These are phyloP conservation scores for Cantharis nigra DNA, from an alignment of 2,888 invertebrate genomes.

Conservation along the genomic window DNA sequence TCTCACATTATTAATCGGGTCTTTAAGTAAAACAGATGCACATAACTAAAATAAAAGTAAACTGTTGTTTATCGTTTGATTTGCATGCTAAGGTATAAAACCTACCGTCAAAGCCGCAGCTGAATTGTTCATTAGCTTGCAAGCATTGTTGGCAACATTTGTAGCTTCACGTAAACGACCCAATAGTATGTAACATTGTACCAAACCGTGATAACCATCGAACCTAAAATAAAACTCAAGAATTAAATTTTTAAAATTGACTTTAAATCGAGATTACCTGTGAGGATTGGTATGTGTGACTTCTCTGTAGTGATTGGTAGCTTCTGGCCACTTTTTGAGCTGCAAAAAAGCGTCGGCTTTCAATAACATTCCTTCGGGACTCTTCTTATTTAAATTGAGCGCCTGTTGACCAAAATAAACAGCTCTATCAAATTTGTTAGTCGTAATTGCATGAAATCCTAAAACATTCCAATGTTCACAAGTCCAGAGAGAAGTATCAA, in stretches of 20 bases:
- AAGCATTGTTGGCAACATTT: slow-evolving; percentile 71
- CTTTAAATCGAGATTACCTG: slow-evolving; percentile 38
- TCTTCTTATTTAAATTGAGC: slow-evolving; percentile 64
- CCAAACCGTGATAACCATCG: slow-evolving; percentile 79
- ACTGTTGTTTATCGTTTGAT: not conserved
- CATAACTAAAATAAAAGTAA: slow-evolving; percentile 62
- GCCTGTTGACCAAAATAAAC: slow-evolving; percentile 77
- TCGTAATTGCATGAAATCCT: slow-evolving; percentile 70
- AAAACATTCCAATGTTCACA: slow-evolving; percentile 77
- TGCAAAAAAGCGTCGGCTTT: slow-evolving; percentile 72
- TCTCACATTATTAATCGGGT: slow-evolving; percentile 62
- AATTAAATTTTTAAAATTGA: not conserved
- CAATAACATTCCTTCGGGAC: slow-evolving; percentile 74
- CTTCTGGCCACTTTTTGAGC: slow-evolving; percentile 69
- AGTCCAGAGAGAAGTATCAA: slow-evolving; percentile 47
- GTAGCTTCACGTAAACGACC: slow-evolving; percentile 74
- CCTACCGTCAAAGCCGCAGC: slow-evolving; percentile 75
- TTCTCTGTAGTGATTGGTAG: slow-evolving; percentile 68
- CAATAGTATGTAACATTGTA: slow-evolving; percentile 72
- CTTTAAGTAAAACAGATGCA: slow-evolving; percentile 73
- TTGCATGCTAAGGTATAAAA: slow-evolving; percentile 15
- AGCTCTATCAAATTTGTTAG: slow-evolving; percentile 69
- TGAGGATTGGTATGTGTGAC: slow-evolving; percentile 65
- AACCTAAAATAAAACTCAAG: slow-evolving; percentile 56
- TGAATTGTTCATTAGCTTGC: slow-evolving; percentile 72